Conservation (phyloP, 2,113 vertebrate genomes). For the Myotis lucifugus region DNA sequence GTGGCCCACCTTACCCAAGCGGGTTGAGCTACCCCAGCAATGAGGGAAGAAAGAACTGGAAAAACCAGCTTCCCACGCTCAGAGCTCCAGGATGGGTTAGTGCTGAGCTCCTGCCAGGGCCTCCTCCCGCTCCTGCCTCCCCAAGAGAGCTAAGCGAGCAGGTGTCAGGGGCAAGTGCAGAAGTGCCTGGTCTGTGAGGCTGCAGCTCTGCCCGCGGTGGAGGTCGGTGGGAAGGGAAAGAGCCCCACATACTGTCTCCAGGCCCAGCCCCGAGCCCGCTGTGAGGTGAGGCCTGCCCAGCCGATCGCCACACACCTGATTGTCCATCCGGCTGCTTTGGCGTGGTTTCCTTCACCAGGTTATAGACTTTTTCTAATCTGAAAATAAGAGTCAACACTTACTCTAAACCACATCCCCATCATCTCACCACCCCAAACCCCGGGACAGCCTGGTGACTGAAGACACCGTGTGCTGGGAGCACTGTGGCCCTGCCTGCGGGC, state of each 20-base stretch:
- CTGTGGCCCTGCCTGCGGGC: neutral
- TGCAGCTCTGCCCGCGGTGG: neutral
- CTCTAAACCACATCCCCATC: neutral
- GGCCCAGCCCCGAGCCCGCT: neutral
- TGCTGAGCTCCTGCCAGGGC: neutral
- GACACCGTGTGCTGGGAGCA: fast-evolving
- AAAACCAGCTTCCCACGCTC: neutral
- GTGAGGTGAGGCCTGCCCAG: neutral
- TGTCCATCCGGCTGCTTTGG: slow-evolving; percentile 90
- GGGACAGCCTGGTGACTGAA: neutral
- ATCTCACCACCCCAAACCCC: neutral
- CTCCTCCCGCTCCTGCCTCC: neutral
- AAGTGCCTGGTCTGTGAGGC: neutral
- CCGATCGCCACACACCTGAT: slow-evolving; percentile 84
- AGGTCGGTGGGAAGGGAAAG: neutral
- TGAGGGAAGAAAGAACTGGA: neutral
- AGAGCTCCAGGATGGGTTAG: neutral
- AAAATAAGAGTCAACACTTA: slow-evolving; percentile 61
- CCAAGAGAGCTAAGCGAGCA: fast-evolving
- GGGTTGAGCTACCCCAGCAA: neutral
- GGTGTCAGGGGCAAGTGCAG: neutral
- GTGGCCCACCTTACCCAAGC: neutral
- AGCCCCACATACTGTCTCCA: neutral
- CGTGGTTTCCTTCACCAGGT: slow-evolving; percentile 93
- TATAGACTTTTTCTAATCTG: slow-evolving; percentile 97